Evolutionary conservation across 2,888 invertebrate species (phyloP).

Genomic region (Tricholauxania praeusta): DNA sequence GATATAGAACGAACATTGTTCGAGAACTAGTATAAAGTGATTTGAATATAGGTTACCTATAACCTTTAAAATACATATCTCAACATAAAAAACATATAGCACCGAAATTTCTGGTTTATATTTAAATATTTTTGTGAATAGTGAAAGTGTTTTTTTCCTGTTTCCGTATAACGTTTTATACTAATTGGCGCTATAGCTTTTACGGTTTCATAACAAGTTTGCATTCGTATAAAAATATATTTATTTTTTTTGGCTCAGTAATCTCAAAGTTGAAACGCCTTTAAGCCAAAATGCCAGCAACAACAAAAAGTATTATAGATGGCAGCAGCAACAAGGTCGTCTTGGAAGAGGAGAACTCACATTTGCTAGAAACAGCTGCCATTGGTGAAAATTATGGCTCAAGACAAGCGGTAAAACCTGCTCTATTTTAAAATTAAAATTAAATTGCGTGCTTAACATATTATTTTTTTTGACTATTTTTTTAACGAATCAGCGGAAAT

Average conservation of each 20-base stretch:
- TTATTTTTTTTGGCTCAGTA: too few species aligned
- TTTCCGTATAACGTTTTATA: not conserved
- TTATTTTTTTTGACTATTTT: not conserved
- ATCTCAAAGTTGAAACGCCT: too few species aligned
- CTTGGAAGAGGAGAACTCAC: slow-evolving; percentile 47
- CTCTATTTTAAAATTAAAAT: slow-evolving; percentile 10
- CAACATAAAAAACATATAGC: not conserved
- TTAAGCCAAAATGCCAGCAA: slow-evolving; percentile 15
- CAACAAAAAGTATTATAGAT: not conserved
- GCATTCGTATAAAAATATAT: too few species aligned
- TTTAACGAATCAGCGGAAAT: not conserved
- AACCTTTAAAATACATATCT: slow-evolving; percentile 2
- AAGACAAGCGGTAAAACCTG: slow-evolving; percentile 46
- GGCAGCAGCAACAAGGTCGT: slow-evolving; percentile 14
- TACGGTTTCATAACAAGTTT: slow-evolving; percentile 18
- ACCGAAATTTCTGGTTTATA: not conserved
- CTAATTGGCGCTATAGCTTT: too few species aligned
- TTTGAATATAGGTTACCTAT: too few species aligned
- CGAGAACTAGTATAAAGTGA: too few species aligned
- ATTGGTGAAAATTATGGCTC: slow-evolving; percentile 49
- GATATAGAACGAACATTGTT: not conserved
- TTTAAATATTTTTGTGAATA: not conserved
- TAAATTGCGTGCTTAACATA: not conserved
- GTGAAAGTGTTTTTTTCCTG: not conserved
- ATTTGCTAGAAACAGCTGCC: slow-evolving; percentile 46